Conservation (phyloP, 2,797 vertebrate species). For the Margarornis squamiger region DNA sequence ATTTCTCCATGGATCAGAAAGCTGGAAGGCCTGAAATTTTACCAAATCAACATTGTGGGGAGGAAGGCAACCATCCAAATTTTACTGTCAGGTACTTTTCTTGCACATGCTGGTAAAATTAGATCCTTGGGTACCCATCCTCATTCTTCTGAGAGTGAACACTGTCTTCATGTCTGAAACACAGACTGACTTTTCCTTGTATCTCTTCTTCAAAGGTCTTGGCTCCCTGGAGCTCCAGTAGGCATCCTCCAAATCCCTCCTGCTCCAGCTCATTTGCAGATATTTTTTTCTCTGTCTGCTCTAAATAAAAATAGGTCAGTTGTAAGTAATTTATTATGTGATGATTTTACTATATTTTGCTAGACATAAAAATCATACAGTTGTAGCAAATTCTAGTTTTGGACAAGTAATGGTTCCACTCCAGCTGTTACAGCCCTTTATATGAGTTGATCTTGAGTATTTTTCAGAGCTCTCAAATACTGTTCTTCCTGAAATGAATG, state of each 20-base stretch:
- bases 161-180: background rate
- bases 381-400: slow-evolving; percentile 11
- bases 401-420: background rate
- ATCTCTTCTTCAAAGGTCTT: background rate
- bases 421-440: slow-evolving; percentile 13
- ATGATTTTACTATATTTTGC: slow-evolving; percentile 41
- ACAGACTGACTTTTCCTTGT: background rate
- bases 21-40: background rate
- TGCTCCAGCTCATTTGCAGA: slow-evolving; percentile 6
- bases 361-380: background rate
- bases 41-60: background rate
- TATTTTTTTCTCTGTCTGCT: background rate
- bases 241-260: background rate
- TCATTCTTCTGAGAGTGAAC: background rate
- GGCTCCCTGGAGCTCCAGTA: background rate
- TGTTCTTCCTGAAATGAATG: background rate
- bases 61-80: background rate
- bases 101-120: background rate
- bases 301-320: slow-evolving; percentile 55
- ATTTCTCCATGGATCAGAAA: background rate
- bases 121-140: background rate
- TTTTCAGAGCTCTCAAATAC: background rate
- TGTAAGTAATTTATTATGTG: slow-evolving; percentile 44
- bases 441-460: background rate
- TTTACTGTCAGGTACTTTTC: background rate